phyloP scores from a whole-genome alignment of 2,797 vertebrate genomes.

The Acanthurus lineatus region DNA sequence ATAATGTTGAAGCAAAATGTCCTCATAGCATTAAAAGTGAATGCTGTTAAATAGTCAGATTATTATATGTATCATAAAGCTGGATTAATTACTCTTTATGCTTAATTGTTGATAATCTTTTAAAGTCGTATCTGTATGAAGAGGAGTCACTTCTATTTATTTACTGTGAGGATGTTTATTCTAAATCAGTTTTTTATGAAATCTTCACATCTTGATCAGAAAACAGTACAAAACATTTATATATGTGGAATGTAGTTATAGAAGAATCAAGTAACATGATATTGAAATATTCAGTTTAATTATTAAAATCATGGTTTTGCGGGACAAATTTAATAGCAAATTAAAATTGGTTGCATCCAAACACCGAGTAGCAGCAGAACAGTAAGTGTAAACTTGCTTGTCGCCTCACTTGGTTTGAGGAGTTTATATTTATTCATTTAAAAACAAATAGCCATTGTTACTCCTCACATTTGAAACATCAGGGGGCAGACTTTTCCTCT shows the following conservation, averaged over 20 bases:
- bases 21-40: neutral
- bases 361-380: neutral
- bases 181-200: neutral
- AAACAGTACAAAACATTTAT: neutral
- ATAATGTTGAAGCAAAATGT: neutral
- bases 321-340: no score
- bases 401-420: conserved; percentile 22
- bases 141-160: neutral
- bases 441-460: conserved; percentile 58
- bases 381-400: neutral
- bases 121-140: neutral
- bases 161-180: neutral
- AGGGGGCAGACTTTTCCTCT: conserved; percentile 66
- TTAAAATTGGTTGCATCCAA: neutral
- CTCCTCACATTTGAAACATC: conserved; percentile 63
- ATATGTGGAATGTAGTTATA: neutral
- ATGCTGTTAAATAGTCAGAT: neutral
- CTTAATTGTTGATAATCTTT: neutral
- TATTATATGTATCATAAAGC: neutral
- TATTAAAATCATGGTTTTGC: no score
- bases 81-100: neutral
- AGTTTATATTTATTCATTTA: conserved; percentile 55
- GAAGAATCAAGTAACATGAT: no score
- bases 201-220: neutral
- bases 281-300: no score